These are phyloP conservation scores for Scotopteryx bipunctaria DNA, from an alignment of 2,888 invertebrate genomes.

Conservation along the genomic window DNA sequence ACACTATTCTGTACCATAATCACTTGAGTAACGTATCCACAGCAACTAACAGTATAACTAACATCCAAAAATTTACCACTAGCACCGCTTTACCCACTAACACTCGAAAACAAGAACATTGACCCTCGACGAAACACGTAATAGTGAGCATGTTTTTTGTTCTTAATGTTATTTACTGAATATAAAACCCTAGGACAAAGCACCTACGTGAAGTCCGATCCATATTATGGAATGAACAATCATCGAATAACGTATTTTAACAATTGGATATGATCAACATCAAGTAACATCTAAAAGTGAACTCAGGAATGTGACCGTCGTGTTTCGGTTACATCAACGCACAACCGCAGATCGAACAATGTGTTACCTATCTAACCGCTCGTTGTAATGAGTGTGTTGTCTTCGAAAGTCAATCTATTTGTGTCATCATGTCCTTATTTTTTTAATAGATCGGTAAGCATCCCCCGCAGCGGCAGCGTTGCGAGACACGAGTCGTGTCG, in stretches of 20 bases:
- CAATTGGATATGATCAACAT: conserved; percentile 46
- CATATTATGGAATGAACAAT: conserved; percentile 38
- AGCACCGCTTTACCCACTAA: conserved; percentile 26
- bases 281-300: conserved; percentile 76
- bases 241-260: conserved; percentile 40
- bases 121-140: conserved; percentile 76
- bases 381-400: conserved; percentile 59
- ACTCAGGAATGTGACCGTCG: conserved; percentile 79
- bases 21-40: conserved; percentile 35
- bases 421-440: conserved; percentile 82
- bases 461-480: conserved; percentile 77
- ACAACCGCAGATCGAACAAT: conserved; percentile 53
- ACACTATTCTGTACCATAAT: conserved; percentile 34
- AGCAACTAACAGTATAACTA: conserved; percentile 16
- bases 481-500: conserved; percentile 73
- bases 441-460: conserved; percentile 80
- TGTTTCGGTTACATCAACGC: conserved; percentile 82
- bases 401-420: conserved; percentile 77
- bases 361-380: conserved; percentile 61
- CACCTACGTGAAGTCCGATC: conserved; percentile 44
- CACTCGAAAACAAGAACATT: conserved; percentile 69
- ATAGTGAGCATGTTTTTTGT: conserved; percentile 80
- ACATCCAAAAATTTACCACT: conserved; percentile 17
- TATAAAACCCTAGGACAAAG: conserved; percentile 51
- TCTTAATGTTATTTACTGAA: conserved; percentile 63